phyloP scores from a whole-genome alignment of 2,888 invertebrate genomes.

The Macrosoma leucophasiata region DNA sequence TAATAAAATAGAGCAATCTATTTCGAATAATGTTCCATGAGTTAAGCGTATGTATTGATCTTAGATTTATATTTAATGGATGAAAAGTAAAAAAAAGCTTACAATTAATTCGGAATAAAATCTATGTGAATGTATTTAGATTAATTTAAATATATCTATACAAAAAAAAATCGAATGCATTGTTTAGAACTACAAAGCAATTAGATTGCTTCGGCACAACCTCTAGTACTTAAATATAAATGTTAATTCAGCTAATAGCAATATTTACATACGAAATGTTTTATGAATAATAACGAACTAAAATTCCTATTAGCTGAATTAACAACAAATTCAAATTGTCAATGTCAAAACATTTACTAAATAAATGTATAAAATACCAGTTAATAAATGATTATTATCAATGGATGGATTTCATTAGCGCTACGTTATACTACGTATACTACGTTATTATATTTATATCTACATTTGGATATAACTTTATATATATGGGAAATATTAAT shows the following conservation, averaged over 20 bases:
- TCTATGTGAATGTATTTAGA: constrained; percentile 12
- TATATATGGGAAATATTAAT: constrained; percentile 25
- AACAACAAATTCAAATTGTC: no score
- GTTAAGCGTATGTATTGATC: constrained; percentile 30
- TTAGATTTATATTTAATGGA: constrained; percentile 4
- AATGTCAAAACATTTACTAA: constrained; percentile 29
- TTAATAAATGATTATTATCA: constrained; percentile 38
- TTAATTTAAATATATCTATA: constrained; percentile 14
- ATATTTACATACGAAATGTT: no score
- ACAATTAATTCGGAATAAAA: no score
- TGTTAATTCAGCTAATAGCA: no score
- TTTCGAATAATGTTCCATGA: constrained; percentile 28
- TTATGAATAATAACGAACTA: no score
- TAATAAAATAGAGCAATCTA: constrained; percentile 49
- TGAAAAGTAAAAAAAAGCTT: no score
- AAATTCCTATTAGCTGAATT: no score
- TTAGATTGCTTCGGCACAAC: constrained; percentile 64
- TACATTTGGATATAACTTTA: constrained; percentile 59
- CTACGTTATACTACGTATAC: constrained; percentile 23
- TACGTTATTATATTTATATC: constrained; percentile 49
- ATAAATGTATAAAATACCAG: constrained; percentile 25
- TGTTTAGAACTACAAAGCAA: constrained; percentile 42
- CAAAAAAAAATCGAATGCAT: constrained; percentile 28
- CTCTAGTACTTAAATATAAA: constrained; percentile 41
- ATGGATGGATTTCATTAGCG: constrained; percentile 46